These are phyloP conservation scores for Volucella bombylans DNA, from an alignment of 2,888 invertebrate species.

Conservation along the genomic window DNA sequence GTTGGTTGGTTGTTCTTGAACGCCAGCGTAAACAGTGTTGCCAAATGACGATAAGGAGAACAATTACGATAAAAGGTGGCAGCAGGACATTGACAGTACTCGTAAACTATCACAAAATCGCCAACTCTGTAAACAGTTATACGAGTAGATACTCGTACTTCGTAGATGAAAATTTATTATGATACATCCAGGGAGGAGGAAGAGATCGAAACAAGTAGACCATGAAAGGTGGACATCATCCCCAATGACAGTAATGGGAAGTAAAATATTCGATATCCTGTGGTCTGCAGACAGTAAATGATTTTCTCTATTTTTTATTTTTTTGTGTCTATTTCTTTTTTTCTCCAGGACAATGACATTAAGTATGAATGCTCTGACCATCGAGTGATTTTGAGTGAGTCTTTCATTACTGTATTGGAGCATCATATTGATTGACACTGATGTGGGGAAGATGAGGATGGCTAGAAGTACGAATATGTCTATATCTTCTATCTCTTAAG, in stretches of 20 bases:
- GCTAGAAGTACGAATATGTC: background rate
- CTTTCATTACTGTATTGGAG: slow-evolving; percentile 7
- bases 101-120: slow-evolving; percentile 4
- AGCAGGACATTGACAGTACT: slow-evolving; percentile 20
- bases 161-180: slow-evolving; percentile 21
- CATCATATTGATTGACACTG: slow-evolving; percentile 45
- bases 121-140: slow-evolving; percentile 4
- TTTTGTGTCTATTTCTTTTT: background rate
- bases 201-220: background rate
- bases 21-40: slow-evolving; percentile 31
- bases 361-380: slow-evolving; percentile 31
- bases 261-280: slow-evolving; percentile 40
- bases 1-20: slow-evolving; percentile 27
- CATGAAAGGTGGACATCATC: no score
- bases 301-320: background rate
- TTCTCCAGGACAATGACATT: slow-evolving; percentile 26
- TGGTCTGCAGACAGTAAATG: slow-evolving; percentile 30
- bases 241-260: background rate
- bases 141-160: background rate
- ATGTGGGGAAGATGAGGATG: slow-evolving; percentile 15
- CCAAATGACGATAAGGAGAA: slow-evolving; percentile 32
- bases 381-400: slow-evolving; percentile 42
- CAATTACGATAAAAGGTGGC: slow-evolving; percentile 37
- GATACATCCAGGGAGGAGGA: background rate
- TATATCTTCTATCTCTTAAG: slow-evolving; percentile 6